These are phyloP conservation scores for Baccha elongata DNA, from an alignment of 2,888 invertebrate genomes.

Conservation along the genomic window DNA sequence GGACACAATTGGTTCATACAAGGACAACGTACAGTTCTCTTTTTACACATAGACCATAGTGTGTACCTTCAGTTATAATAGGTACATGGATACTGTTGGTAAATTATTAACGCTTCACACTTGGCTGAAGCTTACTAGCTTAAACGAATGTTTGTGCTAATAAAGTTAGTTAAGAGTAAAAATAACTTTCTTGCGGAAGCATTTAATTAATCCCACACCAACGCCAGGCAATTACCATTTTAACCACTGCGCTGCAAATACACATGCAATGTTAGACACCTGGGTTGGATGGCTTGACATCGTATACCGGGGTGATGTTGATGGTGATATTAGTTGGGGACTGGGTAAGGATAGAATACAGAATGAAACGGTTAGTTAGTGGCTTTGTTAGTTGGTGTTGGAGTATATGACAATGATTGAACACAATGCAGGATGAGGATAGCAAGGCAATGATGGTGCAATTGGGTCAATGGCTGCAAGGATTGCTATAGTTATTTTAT, in stretches of 20 bases:
- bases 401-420: slow-evolving; percentile 9
- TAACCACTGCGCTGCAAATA: neutral
- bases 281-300: neutral
- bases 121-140: neutral
- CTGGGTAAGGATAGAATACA: slow-evolving; percentile 9
- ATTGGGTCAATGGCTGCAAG: slow-evolving; percentile 24
- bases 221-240: slow-evolving; percentile 46
- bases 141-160: slow-evolving; percentile 16
- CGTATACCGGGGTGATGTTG: neutral
- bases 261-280: slow-evolving; percentile 29
- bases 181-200: slow-evolving; percentile 59
- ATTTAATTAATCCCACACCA: slow-evolving; percentile 58
- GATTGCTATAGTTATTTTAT: too few relatives aligned
- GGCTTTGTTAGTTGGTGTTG: slow-evolving; percentile 41
- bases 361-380: slow-evolving; percentile 43
- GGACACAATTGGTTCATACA: too few relatives aligned
- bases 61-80: neutral
- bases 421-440: slow-evolving; percentile 5
- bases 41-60: neutral
- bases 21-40: neutral
- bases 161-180: slow-evolving; percentile 44
- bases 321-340: neutral
- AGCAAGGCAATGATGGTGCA: neutral
- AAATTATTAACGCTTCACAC: neutral
- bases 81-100: neutral